phyloP scores from a whole-genome alignment of 2,113 vertebrate genomes.

The Mobula birostris region DNA sequence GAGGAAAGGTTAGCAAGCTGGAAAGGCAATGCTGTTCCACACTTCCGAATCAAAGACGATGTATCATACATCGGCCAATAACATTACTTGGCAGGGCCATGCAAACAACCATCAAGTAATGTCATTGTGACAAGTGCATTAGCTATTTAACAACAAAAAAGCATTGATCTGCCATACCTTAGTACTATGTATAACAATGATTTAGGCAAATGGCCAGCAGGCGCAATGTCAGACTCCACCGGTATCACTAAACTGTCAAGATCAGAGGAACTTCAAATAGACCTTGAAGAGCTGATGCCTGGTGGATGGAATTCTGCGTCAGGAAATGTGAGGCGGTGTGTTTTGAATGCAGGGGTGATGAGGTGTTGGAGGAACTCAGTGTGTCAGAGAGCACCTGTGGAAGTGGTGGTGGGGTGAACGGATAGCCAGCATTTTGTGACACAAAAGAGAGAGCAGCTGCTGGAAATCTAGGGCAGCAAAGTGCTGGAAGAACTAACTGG shows the following conservation, averaged over 20 bases:
- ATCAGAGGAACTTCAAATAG: background rate
- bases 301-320: background rate
- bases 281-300: background rate
- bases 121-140: background rate
- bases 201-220: background rate
- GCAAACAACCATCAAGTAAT: background rate
- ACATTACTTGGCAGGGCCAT: background rate
- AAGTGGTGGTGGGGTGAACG: too few species aligned
- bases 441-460: too few species aligned
- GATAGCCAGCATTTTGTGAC: too few species aligned
- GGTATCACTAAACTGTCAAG: background rate
- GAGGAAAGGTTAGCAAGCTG: background rate
- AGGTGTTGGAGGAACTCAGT: too few species aligned
- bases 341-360: too few species aligned
- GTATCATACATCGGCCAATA: background rate
- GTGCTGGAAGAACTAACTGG: too few species aligned
- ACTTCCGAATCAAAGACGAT: background rate
- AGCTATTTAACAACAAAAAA: background rate
- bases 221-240: background rate
- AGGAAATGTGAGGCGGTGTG: too few species aligned
- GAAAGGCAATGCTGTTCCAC: background rate
- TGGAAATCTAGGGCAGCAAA: too few species aligned
- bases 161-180: background rate
- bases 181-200: background rate
- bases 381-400: too few species aligned